Conservation (phyloP, 2,888 invertebrate genomes). For the Meloe dianella region DNA sequence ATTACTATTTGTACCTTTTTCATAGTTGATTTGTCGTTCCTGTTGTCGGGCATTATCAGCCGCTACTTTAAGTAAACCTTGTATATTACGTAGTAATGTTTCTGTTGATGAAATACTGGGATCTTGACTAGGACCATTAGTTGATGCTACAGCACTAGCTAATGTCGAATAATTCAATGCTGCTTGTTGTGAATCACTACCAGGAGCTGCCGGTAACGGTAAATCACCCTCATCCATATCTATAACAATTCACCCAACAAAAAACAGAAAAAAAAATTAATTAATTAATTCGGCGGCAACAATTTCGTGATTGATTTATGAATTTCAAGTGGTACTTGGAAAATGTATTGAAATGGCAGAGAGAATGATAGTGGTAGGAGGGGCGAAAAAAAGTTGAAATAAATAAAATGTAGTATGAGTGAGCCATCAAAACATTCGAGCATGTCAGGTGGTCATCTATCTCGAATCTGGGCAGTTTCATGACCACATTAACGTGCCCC, state of each 20-base stretch:
- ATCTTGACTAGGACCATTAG: conserved; percentile 63
- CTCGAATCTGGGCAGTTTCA: conserved; percentile 40
- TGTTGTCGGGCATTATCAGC: conserved; percentile 96
- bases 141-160: conserved; percentile 68
- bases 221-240: conserved; percentile 80
- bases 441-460: conserved; percentile 50
- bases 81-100: conserved; percentile 92
- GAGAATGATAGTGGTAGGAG: not conserved
- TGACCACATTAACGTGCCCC: conserved; percentile 48
- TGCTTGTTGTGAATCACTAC: conserved; percentile 68
- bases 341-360: not conserved
- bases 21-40: conserved; percentile 94
- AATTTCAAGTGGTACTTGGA: not conserved
- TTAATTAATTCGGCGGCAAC: not conserved
- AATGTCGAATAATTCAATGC: conserved; percentile 84
- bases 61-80: conserved; percentile 95
- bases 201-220: conserved; percentile 65
- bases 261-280: not conserved
- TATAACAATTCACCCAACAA: conserved; percentile 53
- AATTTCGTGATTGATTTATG: conserved; percentile 7
- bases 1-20: conserved; percentile 82
- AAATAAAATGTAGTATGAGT: conserved; percentile 28
- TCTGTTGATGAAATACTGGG: conserved; percentile 83
- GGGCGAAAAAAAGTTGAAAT: not conserved
- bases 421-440: conserved; percentile 40